These are phyloP conservation scores for Andrena trimmerana DNA, from an alignment of 2,888 invertebrate species.

Conservation along the genomic window DNA sequence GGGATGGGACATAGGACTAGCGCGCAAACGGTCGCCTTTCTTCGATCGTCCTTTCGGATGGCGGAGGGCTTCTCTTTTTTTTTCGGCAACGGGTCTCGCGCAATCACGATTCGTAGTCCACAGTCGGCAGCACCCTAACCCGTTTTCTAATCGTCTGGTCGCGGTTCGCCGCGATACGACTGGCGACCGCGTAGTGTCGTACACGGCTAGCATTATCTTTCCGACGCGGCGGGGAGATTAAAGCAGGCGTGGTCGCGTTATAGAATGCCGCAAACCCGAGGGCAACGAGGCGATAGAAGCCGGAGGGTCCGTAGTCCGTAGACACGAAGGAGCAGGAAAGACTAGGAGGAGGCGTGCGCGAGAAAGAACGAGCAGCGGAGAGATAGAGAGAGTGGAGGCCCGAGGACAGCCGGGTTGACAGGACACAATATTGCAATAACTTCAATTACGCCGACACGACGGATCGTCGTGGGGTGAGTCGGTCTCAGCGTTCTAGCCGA, in stretches of 20 bases:
- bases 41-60: conserved; percentile 6
- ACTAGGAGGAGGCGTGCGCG: not conserved
- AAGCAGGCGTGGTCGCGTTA: conserved; percentile 77
- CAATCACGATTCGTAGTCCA: not conserved
- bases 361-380: not conserved
- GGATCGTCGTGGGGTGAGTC: conserved; percentile 73
- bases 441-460: conserved; percentile 84
- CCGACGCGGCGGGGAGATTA: conserved; percentile 74
- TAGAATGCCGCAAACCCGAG: conserved; percentile 78
- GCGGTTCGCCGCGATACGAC: conserved; percentile 11
- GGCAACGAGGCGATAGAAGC: conserved; percentile 56
- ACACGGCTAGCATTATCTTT: conserved; percentile 32
- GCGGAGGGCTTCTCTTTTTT: not conserved
- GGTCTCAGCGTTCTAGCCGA: conserved; percentile 51
- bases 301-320: not conserved
- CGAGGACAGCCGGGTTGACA: conserved; percentile 78
- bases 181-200: conserved; percentile 14
- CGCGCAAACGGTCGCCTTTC: conserved; percentile 33
- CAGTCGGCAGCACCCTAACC: not conserved
- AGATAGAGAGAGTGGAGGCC: conserved; percentile 20
- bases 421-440: conserved; percentile 85
- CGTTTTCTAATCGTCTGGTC: not conserved
- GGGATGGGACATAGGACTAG: conserved; percentile 32
- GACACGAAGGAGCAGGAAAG: not conserved
- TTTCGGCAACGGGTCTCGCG: too few species aligned